Percentiles rank a stretch among this genome's conserved stretches.
These are phyloP conservation scores for Butorides virescens DNA, from an alignment of 2,113 vertebrate genomes.

Conservation along the genomic window DNA sequence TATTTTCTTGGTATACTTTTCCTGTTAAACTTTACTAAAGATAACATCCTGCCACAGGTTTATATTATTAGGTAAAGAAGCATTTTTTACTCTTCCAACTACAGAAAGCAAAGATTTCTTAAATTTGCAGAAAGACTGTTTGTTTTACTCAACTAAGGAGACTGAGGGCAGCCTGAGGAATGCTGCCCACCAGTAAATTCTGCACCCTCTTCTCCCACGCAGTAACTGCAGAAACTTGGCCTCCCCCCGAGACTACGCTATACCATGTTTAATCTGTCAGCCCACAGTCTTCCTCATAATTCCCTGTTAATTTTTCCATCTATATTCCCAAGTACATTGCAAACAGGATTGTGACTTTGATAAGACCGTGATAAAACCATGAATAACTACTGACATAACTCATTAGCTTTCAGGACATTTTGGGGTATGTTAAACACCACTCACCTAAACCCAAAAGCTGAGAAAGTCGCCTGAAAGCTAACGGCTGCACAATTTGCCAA, in stretches of 20 bases:
- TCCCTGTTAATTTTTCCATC: not conserved
- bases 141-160: not conserved
- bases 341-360: not conserved
- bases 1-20: not conserved
- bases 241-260: not conserved
- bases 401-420: not conserved
- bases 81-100: not conserved
- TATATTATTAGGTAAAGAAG: not conserved
- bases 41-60: not conserved
- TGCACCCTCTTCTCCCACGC: not conserved
- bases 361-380: not conserved
- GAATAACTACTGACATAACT: not conserved
- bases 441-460: not conserved
- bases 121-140: not conserved
- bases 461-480: not conserved
- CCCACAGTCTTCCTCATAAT: not conserved
- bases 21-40: not conserved
- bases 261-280: not conserved
- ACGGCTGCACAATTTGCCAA: not conserved
- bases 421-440: not conserved
- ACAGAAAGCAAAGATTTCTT: not conserved
- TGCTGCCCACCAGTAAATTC: accelerated
- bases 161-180: not conserved
- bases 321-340: not conserved
- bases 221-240: not conserved